Conservation (phyloP, 1,140 invertebrate species). For the Drosophila sp. region DNA sequence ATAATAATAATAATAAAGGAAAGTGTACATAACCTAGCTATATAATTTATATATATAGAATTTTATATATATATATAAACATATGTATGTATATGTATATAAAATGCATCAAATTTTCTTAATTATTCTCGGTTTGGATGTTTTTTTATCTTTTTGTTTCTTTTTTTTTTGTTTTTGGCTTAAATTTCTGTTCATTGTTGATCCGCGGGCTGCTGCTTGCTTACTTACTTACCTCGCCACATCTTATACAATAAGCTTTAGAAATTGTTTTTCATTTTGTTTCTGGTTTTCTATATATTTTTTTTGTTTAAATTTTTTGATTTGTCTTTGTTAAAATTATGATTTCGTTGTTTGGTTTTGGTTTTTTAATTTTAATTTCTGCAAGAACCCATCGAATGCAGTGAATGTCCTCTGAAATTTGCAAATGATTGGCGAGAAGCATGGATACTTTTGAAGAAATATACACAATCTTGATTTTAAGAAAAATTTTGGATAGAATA, state of each 20-base stretch:
- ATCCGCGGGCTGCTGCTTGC: slow-evolving; percentile 28
- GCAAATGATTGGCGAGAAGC: slow-evolving; percentile 24
- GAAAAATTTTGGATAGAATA: too few relatives aligned
- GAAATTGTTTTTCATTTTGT: slow-evolving; percentile 36
- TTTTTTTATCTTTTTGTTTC: too few relatives aligned
- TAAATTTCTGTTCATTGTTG: slow-evolving; percentile 41
- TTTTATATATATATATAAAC: background rate
- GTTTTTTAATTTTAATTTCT: slow-evolving; percentile 44
- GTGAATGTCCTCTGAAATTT: slow-evolving; percentile 41
- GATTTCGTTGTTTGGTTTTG: slow-evolving; percentile 17
- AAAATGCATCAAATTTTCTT: slow-evolving; percentile 64
- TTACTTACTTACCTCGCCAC: slow-evolving; percentile 75
- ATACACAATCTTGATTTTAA: slow-evolving; percentile 3
- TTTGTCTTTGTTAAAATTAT: slow-evolving; percentile 45
- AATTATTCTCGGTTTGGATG: slow-evolving; percentile 19
- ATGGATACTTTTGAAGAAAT: too few relatives aligned
- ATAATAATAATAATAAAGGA: slow-evolving; percentile 27
- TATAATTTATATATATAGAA: slow-evolving; percentile 47
- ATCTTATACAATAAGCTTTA: slow-evolving; percentile 48
- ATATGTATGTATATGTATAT: slow-evolving; percentile 30
- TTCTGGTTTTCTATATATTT: slow-evolving; percentile 36
- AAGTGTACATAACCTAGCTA: slow-evolving; percentile 54
- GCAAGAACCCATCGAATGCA: slow-evolving; percentile 56
- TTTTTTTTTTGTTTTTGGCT: slow-evolving; percentile 9
- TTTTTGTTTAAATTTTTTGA: slow-evolving; percentile 41